Percentiles rank a stretch among this genome's conserved stretches.
Conservation (phyloP, 2,113 vertebrate species). For the Emydura subglobosa region DNA sequence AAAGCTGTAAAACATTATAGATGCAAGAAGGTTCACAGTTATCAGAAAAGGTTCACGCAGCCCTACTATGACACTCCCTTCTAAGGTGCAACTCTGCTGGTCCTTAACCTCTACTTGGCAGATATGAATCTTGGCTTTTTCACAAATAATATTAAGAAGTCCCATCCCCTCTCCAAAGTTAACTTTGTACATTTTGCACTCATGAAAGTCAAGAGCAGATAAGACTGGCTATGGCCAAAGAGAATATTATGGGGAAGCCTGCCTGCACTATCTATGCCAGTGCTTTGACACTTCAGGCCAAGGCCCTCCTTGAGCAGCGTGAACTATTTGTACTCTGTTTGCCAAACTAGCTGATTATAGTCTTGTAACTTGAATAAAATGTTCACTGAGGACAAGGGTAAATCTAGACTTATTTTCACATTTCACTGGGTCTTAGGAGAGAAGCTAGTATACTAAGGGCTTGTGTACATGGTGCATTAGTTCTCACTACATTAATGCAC, state of each 20-base stretch:
- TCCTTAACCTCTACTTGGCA: not conserved
- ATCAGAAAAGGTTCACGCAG: constrained; percentile 7
- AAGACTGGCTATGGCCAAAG: not conserved
- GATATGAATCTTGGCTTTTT: not conserved
- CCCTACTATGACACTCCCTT: not conserved
- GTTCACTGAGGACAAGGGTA: not conserved
- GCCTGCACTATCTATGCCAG: not conserved
- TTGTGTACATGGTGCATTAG: too few species aligned
- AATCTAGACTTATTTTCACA: not conserved
- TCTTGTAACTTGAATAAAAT: not conserved
- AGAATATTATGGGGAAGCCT: too few species aligned
- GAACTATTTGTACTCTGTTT: not conserved
- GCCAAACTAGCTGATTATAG: constrained; percentile 5
- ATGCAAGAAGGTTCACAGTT: constrained; percentile 22
- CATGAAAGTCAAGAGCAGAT: constrained; percentile 15
- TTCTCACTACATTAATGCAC: too few species aligned
- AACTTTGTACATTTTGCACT: not conserved
- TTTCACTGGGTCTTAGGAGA: not conserved
- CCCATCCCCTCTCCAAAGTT: not conserved
- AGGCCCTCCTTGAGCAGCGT: not conserved
- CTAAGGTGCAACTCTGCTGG: not conserved
- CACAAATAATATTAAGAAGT: not conserved
- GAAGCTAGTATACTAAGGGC: not conserved
- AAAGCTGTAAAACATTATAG: constrained; percentile 49
- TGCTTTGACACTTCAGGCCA: not conserved